Evolutionary conservation across 2,888 invertebrate genomes (phyloP).

Genomic region (Diaprepes abbreviatus): DNA sequence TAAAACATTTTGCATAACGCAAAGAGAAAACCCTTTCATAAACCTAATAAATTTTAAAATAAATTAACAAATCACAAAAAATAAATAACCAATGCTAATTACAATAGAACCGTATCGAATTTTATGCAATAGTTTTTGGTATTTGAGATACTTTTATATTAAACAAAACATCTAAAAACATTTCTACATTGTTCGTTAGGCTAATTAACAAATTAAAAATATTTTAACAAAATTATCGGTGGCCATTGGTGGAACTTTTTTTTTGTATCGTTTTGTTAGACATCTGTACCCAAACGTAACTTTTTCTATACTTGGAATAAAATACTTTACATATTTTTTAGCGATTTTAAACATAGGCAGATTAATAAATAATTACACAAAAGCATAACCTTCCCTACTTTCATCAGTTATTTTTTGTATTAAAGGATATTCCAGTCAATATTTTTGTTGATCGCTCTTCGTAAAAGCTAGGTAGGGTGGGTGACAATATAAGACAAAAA

Average conservation of each 20-base stretch:
- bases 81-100: constrained; percentile 16
- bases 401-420: no score
- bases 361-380: no score
- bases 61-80: constrained; percentile 38
- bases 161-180: neutral
- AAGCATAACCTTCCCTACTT: no score
- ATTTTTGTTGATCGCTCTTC: no score
- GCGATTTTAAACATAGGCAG: no score
- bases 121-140: constrained; percentile 31
- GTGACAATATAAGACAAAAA: no score
- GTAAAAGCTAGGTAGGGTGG: no score
- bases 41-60: constrained; percentile 13
- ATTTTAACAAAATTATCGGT: constrained; percentile 5
- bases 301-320: no score
- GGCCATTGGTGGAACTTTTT: neutral
- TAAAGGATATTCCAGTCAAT: no score
- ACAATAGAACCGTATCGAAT: constrained; percentile 22
- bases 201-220: neutral
- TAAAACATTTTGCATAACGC: constrained; percentile 22
- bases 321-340: no score
- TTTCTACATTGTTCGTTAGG: neutral
- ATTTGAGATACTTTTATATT: constrained; percentile 4
- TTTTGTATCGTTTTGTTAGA: no score
- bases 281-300: no score
- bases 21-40: constrained; percentile 11